phyloP scores from a whole-genome alignment of 2,888 invertebrate species.

The Sesia apiformis region DNA sequence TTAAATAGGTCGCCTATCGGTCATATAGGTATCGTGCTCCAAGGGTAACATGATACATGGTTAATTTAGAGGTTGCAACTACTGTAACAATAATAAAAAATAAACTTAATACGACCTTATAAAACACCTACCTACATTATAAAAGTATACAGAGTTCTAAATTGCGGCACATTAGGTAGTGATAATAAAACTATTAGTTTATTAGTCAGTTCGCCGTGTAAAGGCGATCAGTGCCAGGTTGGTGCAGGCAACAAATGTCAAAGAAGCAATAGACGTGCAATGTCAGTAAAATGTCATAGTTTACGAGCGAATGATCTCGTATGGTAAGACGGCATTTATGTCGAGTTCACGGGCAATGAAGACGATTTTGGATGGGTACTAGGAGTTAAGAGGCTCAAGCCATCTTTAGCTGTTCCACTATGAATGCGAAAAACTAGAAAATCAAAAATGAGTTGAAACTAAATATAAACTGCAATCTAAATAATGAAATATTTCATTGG shows the following conservation, averaged over 20 bases:
- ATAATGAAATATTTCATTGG: too few relatives aligned
- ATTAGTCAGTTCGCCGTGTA: slow-evolving; percentile 21
- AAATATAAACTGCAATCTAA: too few relatives aligned
- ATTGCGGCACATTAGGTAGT: neutral
- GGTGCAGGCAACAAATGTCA: slow-evolving; percentile 40
- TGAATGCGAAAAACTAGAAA: too few relatives aligned
- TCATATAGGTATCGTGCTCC: slow-evolving; percentile 24
- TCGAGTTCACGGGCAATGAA: slow-evolving; percentile 41
- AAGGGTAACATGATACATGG: slow-evolving; percentile 31
- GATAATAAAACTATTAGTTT: slow-evolving; percentile 28
- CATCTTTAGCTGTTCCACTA: too few relatives aligned
- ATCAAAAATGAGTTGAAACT: too few relatives aligned
- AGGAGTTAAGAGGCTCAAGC: neutral
- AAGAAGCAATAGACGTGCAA: slow-evolving; percentile 35
- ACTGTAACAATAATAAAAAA: neutral
- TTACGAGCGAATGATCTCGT: slow-evolving; percentile 44
- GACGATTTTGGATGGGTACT: neutral
- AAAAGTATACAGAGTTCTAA: neutral
- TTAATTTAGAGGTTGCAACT: neutral
- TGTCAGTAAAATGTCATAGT: slow-evolving; percentile 63
- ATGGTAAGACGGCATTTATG: slow-evolving; percentile 14
- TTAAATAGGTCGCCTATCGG: slow-evolving; percentile 51
- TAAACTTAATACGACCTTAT: neutral
- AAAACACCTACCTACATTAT: neutral
- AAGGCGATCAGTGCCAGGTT: slow-evolving; percentile 39